phyloP scores from a whole-genome alignment of 2,113 vertebrate species.

The Balaenoptera acutorostrata region DNA sequence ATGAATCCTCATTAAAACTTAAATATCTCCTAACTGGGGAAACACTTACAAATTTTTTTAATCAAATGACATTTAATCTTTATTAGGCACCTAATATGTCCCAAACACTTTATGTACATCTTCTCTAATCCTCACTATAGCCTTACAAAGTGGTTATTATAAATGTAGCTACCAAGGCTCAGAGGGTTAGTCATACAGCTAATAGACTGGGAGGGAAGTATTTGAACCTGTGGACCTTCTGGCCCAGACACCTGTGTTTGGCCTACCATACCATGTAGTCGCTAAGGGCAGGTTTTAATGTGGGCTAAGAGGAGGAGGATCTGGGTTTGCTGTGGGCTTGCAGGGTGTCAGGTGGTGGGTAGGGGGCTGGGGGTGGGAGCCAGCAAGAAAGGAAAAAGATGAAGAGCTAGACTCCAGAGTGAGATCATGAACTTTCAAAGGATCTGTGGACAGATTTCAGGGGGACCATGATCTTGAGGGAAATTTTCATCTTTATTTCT shows the following conservation, averaged over 20 bases:
- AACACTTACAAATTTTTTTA: neutral
- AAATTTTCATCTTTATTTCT: neutral
- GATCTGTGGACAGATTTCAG: neutral
- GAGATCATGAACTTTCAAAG: neutral
- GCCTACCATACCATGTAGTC: neutral
- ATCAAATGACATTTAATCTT: neutral
- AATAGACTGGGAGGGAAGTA: neutral
- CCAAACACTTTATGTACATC: neutral
- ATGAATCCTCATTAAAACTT: neutral
- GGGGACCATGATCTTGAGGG: neutral
- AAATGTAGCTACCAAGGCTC: neutral
- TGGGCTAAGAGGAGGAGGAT: neutral
- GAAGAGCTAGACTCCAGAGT: neutral
- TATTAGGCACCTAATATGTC: neutral
- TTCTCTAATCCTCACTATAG: neutral
- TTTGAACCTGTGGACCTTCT: neutral
- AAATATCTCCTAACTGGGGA: neutral
- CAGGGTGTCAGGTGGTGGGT: neutral
- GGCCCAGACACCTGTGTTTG: neutral
- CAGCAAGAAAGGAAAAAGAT: neutral
- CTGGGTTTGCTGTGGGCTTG: neutral
- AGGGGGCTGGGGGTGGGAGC: neutral
- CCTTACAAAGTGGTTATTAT: neutral
- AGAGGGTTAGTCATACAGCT: neutral
- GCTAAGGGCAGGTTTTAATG: neutral